A percentile compares a stretch with the other conserved stretches of the same genome.
Evolutionary conservation across 2,888 invertebrate genomes (phyloP).

Genomic region (Conchocele bisecta): DNA sequence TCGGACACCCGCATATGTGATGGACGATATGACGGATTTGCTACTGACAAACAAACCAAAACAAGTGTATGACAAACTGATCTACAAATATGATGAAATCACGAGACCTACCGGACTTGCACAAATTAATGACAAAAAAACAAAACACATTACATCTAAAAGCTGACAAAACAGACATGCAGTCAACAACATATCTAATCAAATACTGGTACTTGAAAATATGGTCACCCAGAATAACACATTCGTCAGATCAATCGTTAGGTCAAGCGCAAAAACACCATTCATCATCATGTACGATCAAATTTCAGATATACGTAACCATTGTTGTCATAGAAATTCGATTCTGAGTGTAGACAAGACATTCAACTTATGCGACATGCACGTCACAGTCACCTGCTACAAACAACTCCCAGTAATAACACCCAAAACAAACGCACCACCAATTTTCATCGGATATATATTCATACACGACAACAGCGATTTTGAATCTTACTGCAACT

Average conservation of each 20-base stretch:
- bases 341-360: constrained; percentile 47
- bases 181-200: constrained; percentile 32
- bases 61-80: constrained; percentile 3
- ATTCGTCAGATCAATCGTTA: constrained; percentile 19
- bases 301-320: constrained; percentile 34
- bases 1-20: constrained; percentile 2
- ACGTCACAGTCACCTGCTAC: constrained; percentile 34
- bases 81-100: constrained; percentile 5
- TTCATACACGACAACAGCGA: constrained; percentile 51
- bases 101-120: not conserved
- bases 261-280: constrained; percentile 30
- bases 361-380: constrained; percentile 39
- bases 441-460: constrained; percentile 45
- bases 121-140: constrained; percentile 6
- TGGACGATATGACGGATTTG: constrained; percentile 11
- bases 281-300: constrained; percentile 37
- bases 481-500: constrained; percentile 34
- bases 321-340: constrained; percentile 39
- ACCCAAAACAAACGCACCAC: constrained; percentile 14
- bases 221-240: constrained; percentile 19
- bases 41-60: not conserved
- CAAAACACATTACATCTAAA: not conserved
- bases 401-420: constrained; percentile 18
- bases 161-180: not conserved
- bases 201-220: constrained; percentile 34